phyloP scores from a whole-genome alignment of 2,888 invertebrate genomes.

The Drosophila antonietae region DNA sequence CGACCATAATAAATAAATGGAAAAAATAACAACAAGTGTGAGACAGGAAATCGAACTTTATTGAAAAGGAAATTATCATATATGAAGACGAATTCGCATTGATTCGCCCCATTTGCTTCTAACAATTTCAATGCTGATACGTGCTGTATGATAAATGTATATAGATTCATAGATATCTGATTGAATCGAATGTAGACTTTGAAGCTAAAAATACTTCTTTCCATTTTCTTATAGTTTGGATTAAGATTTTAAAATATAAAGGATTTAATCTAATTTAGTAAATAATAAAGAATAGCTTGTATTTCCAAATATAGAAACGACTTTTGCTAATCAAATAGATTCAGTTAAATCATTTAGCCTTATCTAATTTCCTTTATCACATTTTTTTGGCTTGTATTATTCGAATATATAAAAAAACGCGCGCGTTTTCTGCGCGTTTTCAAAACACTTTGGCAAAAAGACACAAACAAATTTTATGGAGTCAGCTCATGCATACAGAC shows the following conservation, averaged over 20 bases:
- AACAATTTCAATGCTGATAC: neutral
- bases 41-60: constrained; percentile 66
- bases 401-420: neutral
- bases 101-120: neutral
- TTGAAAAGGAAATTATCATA: constrained; percentile 30
- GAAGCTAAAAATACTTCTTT: no score
- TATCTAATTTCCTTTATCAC: neutral
- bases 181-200: constrained; percentile 12
- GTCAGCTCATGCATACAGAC: constrained; percentile 51
- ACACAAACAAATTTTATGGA: neutral
- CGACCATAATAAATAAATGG: constrained; percentile 7
- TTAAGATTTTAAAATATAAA: no score
- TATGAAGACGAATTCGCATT: constrained; percentile 6
- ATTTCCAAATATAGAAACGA: neutral
- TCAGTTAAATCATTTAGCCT: neutral
- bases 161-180: constrained; percentile 6
- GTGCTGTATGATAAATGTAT: neutral
- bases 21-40: constrained; percentile 24
- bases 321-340: neutral
- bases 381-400: neutral
- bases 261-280: no score
- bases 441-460: neutral
- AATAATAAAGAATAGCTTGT: no score
- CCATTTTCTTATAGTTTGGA: no score
- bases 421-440: constrained; percentile 32